Evolutionary conservation across 2,113 vertebrate species (phyloP), one percentile per base, ranked within the genome.

Genomic region (Crocuta crocuta): DNA sequence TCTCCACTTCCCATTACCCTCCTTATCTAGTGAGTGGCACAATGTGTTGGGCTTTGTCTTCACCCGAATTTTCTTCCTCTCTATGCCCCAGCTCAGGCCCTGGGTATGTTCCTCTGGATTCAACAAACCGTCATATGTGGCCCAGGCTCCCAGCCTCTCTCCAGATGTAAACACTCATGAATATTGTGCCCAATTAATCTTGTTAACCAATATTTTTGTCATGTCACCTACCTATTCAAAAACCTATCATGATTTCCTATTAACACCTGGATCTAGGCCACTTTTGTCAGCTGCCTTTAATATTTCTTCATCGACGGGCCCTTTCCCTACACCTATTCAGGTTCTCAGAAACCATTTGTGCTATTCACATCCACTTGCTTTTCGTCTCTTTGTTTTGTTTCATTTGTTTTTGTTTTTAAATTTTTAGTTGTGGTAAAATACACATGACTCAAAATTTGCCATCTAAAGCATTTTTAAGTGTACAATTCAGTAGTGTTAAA

Each of bases 151-250:
- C 45, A 65, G 28, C 16, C 6, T 89, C 43, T 82, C 50, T 73
- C 50, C 80, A 16, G 63, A 89, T 92, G 21, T 61, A 91, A 93
- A 89, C 70, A 90, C 89, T 87, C 68, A 94, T 92, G 61, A 89
- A 85, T 92, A 78, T 71, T 58, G 68, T 90, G 31, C 26, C 73
- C 35, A 94, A 84, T 88, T 96, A 95, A 94, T 86, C 76, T 97
- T 88, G 76, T 93, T 95, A 96, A 96, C 87, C 12, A 93, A 43
- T 45, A 80, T 90, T 96, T 97, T 90, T 95, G 84, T 89, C 35
- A 65, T 35, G 12, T 80, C 79, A 76, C 45, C 89, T 95, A 90
- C 55, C 31, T 91, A 73, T 31, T 93, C 31, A 89, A 89, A 73
- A 95, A 74, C 26, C 21, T 61, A 35, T 28, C 35, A 55, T 9